Evolutionary conservation across 2,888 invertebrate species (phyloP).

Genomic region (Cactoblastis cactorum): DNA sequence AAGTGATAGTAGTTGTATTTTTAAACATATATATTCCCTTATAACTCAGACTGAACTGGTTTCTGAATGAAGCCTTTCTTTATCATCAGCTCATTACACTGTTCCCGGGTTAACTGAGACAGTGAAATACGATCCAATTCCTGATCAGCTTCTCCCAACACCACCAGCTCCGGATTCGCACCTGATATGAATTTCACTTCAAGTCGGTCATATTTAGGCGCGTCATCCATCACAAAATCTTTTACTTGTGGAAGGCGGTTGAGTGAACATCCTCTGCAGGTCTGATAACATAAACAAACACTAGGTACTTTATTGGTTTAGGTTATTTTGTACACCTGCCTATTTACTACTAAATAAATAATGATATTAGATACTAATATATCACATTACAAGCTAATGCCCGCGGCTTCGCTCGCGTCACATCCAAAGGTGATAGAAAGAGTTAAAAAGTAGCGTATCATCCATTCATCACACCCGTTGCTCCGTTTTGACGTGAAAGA

Average conservation of each 20-base stretch:
- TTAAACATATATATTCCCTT: slow-evolving; percentile 28
- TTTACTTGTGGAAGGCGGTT: slow-evolving; percentile 83
- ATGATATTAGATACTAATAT: too few species aligned
- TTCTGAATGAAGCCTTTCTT: slow-evolving; percentile 80
- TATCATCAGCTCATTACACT: slow-evolving; percentile 83
- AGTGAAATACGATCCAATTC: slow-evolving; percentile 82
- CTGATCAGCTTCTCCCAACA: slow-evolving; percentile 76
- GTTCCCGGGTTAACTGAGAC: slow-evolving; percentile 75
- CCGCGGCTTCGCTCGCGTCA: too few species aligned
- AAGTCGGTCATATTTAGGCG: slow-evolving; percentile 80
- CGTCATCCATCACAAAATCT: slow-evolving; percentile 82
- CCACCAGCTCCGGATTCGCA: slow-evolving; percentile 81
- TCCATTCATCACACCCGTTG: too few species aligned
- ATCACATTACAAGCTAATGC: too few species aligned
- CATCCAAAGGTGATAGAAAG: too few species aligned
- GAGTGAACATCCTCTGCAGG: slow-evolving; percentile 83
- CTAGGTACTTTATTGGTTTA: too few species aligned
- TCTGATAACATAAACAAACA: slow-evolving; percentile 68
- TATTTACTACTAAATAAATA: too few species aligned
- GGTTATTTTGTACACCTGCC: too few species aligned
- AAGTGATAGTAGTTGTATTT: too few species aligned
- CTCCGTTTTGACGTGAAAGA: too few species aligned
- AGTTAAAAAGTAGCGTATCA: too few species aligned
- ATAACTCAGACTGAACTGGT: slow-evolving; percentile 64
- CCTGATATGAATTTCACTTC: slow-evolving; percentile 84